Evolutionary conservation across 2,888 invertebrate genomes (phyloP).

Genomic region (Coenonympha arcania): DNA sequence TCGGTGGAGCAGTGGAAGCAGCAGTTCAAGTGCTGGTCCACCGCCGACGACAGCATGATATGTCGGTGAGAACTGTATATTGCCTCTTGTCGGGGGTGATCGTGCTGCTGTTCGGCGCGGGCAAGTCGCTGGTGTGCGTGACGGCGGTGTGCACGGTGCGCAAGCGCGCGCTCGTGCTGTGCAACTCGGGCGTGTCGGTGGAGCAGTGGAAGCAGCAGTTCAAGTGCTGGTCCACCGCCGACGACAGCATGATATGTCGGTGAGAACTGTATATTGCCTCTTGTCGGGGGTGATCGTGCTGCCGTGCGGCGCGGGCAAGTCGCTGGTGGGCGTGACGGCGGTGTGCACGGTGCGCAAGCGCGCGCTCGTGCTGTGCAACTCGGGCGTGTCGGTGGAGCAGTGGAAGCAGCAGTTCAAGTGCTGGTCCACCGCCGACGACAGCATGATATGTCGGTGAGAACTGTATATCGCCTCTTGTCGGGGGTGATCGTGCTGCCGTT

Average conservation of each 20-base stretch:
- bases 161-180: conserved; percentile 94
- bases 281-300: no score
- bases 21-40: no score
- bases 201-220: conserved; percentile 99
- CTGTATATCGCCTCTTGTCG: no score
- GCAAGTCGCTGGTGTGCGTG: conserved; percentile 94
- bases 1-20: no score
- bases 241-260: conserved; percentile 98
- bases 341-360: conserved; percentile 98
- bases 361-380: conserved; percentile 95
- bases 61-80: no score
- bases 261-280: conserved; percentile 21
- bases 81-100: no score
- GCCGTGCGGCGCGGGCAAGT: no score
- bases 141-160: conserved; percentile 99
- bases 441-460: no score
- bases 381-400: no score
- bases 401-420: no score
- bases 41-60: no score
- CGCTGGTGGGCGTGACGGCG: conserved; percentile 98
- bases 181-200: conserved; percentile 98
- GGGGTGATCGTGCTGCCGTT: conserved; percentile 99
- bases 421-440: no score
- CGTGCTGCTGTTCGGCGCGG: conserved; percentile 96
- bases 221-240: conserved; percentile 99